These are phyloP conservation scores for Pararge aegeria DNA, from an alignment of 1,140 invertebrate genomes.

Conservation along the genomic window DNA sequence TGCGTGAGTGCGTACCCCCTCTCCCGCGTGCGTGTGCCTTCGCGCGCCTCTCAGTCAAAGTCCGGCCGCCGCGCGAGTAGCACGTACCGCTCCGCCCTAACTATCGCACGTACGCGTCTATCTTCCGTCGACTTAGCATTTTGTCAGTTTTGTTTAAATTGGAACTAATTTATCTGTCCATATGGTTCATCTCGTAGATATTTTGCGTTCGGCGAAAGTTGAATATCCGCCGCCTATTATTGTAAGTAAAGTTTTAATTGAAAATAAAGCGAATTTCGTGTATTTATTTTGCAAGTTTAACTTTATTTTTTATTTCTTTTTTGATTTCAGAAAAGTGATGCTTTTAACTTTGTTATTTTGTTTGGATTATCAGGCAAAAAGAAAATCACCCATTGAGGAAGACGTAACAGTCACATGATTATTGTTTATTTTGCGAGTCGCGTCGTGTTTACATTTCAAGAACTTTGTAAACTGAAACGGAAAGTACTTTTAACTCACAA, in stretches of 20 bases:
- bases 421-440: conserved; percentile 38
- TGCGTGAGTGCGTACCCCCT: conserved; percentile 76
- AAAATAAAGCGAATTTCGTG: conserved; percentile 38
- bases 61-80: conserved; percentile 43
- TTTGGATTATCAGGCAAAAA: conserved; percentile 5
- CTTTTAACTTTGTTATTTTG: conserved; percentile 11
- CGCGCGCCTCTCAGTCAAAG: conserved; percentile 67
- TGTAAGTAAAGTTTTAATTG: conserved; percentile 69
- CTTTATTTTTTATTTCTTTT: conserved; percentile 34
- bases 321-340: conserved; percentile 34
- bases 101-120: conserved; percentile 48
- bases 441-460: conserved; percentile 31
- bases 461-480: conserved; percentile 7
- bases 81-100: conserved; percentile 45
- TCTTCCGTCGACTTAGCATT: conserved; percentile 41
- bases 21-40: conserved; percentile 67
- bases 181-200: conserved; percentile 81
- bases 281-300: conserved; percentile 42
- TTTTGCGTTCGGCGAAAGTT: conserved; percentile 79
- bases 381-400: not conserved
- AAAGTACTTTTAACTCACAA: not conserved
- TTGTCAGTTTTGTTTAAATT: conserved; percentile 58
- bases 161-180: conserved; percentile 73
- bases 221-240: conserved; percentile 78
- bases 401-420: conserved; percentile 25